Evolutionary conservation across 2,113 vertebrate genomes (phyloP).

Genomic region (Odocoileus hemionus): DNA sequence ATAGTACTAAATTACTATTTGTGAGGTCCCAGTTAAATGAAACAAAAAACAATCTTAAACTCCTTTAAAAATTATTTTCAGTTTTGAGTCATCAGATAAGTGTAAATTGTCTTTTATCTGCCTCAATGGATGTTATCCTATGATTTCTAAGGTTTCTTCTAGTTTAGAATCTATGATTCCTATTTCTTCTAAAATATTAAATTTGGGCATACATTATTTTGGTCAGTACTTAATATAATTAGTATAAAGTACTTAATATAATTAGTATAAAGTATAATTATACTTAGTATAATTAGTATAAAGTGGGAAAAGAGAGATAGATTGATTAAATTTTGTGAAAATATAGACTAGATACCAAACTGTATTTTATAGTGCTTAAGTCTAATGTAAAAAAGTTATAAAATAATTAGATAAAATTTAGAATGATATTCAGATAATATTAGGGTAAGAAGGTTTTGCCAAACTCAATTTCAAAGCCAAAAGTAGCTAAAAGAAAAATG

Average conservation of each 20-base stretch:
- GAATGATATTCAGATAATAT: background rate
- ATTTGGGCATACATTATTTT: background rate
- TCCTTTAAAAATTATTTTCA: background rate
- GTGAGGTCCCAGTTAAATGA: background rate
- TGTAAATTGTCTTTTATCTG: background rate
- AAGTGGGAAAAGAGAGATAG: background rate
- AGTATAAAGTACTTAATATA: background rate
- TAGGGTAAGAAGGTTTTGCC: background rate
- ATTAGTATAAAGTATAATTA: background rate
- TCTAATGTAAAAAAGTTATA: background rate
- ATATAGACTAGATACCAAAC: background rate
- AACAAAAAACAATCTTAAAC: background rate
- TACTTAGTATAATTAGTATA: too few species aligned
- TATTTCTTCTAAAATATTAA: background rate
- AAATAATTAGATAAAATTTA: background rate
- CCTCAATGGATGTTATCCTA: background rate
- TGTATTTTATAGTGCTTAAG: slow-evolving; percentile 11
- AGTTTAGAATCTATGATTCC: background rate
- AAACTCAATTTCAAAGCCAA: background rate
- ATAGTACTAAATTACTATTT: background rate
- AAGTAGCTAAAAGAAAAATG: background rate
- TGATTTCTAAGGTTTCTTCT: background rate
- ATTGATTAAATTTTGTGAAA: background rate
- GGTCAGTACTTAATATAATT: background rate
- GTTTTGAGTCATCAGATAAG: background rate